Percentiles rank a stretch among this genome's conserved stretches.
Conservation (phyloP, 2,797 vertebrate genomes). For the Siniperca scherzeri region DNA sequence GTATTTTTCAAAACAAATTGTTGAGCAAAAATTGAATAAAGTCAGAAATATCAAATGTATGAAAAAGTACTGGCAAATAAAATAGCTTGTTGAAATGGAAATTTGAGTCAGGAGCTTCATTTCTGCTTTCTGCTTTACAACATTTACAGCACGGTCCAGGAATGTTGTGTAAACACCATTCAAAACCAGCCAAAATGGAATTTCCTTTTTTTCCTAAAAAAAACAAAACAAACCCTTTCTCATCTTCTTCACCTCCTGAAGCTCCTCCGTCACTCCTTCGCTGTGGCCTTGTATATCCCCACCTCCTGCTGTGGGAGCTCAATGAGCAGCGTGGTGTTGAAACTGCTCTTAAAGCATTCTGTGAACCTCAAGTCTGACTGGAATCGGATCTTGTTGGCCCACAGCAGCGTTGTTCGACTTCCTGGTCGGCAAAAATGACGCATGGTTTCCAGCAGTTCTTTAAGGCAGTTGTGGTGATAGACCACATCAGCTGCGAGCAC, state of each 20-base stretch:
- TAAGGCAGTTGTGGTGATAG: slow-evolving; percentile 89
- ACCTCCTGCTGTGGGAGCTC: slow-evolving; percentile 89
- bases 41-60: slow-evolving; percentile 55
- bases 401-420: slow-evolving; percentile 88
- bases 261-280: slow-evolving; percentile 62
- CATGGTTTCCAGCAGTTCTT: slow-evolving; percentile 90
- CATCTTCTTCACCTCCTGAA: neutral
- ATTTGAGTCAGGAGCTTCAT: slow-evolving; percentile 49
- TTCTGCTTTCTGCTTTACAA: slow-evolving; percentile 22
- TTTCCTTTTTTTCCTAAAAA: neutral
- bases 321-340: slow-evolving; percentile 87
- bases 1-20: slow-evolving; percentile 46
- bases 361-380: slow-evolving; percentile 90
- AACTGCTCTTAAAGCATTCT: slow-evolving; percentile 84
- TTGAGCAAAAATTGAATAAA: slow-evolving; percentile 35
- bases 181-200: neutral
- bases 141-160: slow-evolving; percentile 17
- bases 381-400: slow-evolving; percentile 96
- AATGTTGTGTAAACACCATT: slow-evolving; percentile 37
- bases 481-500: slow-evolving; percentile 95
- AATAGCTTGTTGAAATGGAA: slow-evolving; percentile 57
- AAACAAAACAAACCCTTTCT: neutral
- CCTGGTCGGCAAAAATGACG: slow-evolving; percentile 88
- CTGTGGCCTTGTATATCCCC: slow-evolving; percentile 90
- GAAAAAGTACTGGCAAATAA: slow-evolving; percentile 65